phyloP scores from a whole-genome alignment of 1,140 invertebrate genomes.

The Heliconius hermathena region DNA sequence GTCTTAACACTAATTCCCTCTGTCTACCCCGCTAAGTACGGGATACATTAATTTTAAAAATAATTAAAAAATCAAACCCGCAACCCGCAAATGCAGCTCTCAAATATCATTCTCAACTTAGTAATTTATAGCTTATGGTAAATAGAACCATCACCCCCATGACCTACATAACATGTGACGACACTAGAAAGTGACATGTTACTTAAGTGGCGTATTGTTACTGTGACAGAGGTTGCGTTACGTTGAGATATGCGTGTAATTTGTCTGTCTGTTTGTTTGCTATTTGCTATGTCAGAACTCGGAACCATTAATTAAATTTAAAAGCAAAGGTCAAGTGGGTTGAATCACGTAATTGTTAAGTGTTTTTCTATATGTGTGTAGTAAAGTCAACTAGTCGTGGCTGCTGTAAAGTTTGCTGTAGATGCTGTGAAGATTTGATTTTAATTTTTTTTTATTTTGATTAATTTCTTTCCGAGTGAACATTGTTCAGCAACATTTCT shows the following conservation, averaged over 20 bases:
- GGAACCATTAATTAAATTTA: constrained; percentile 10
- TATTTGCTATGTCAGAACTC: background rate
- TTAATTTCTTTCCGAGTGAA: too few species aligned
- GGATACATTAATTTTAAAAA: too few species aligned
- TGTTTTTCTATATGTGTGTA: background rate
- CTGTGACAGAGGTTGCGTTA: constrained; percentile 19
- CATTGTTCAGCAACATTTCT: too few species aligned
- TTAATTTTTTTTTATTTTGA: too few species aligned
- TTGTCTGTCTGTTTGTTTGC: constrained; percentile 31
- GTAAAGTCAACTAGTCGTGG: background rate
- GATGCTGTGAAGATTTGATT: too few species aligned
- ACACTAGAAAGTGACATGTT: constrained; percentile 15
- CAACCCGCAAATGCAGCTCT: too few species aligned
- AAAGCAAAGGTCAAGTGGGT: background rate
- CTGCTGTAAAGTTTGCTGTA: background rate
- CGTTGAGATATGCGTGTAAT: constrained; percentile 36
- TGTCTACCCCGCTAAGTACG: too few species aligned
- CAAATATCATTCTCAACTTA: too few species aligned
- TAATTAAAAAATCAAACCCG: too few species aligned
- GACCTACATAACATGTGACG: background rate
- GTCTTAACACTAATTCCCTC: too few species aligned
- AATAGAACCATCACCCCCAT: background rate
- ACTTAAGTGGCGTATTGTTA: constrained; percentile 6
- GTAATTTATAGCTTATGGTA: background rate
- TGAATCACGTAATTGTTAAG: background rate